phyloP scores from a whole-genome alignment of 2,113 vertebrate genomes.

The Jacana jacana region DNA sequence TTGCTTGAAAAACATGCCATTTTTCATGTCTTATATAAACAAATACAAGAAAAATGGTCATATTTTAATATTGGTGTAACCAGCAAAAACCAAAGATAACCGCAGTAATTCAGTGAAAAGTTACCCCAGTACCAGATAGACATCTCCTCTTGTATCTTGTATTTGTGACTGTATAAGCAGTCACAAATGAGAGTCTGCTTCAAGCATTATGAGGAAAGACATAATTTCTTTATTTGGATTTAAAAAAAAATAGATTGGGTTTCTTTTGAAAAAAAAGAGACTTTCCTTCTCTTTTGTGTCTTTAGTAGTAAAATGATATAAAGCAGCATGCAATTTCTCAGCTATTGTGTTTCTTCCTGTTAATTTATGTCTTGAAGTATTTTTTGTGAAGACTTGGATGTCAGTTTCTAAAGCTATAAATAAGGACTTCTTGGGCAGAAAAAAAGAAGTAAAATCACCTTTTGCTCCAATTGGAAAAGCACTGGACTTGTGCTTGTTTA shows the following conservation, averaged over 20 bases:
- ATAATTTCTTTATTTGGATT: background rate
- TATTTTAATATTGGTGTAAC: background rate
- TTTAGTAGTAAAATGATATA: background rate
- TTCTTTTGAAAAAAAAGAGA: background rate
- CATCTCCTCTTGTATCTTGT: background rate
- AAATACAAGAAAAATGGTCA: background rate
- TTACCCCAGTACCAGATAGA: background rate
- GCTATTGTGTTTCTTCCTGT: background rate
- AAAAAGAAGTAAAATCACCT: background rate
- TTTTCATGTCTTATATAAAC: slow-evolving; percentile 26
- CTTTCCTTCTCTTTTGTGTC: background rate
- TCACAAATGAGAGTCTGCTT: background rate
- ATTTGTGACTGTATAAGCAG: too few relatives aligned
- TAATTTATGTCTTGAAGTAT: background rate
- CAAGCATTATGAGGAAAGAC: background rate
- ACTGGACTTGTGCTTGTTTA: background rate
- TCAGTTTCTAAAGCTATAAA: background rate
- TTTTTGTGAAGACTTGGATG: background rate
- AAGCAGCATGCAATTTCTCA: background rate
- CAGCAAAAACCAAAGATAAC: background rate
- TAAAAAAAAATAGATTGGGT: background rate
- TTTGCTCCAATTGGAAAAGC: background rate
- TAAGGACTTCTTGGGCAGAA: background rate
- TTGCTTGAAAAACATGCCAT: slow-evolving; percentile 34
- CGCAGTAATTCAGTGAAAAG: background rate